phyloP scores from a whole-genome alignment of 92 coral and sea anemone species.

The Porites evermanni region DNA sequence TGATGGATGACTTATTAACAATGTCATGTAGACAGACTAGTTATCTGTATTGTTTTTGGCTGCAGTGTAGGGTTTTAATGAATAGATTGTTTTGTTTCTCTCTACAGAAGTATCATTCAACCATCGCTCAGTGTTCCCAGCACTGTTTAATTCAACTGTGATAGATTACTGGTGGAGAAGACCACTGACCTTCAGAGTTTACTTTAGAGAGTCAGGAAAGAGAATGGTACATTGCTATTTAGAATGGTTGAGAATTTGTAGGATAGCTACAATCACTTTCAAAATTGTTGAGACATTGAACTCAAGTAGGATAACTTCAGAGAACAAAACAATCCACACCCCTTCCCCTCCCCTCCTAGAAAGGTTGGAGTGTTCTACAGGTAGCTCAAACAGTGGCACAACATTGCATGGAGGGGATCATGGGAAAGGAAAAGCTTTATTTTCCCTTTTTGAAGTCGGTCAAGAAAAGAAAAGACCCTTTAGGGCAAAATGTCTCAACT shows the following conservation, averaged over 20 bases:
- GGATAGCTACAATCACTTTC: not conserved
- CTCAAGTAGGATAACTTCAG: too few relatives aligned
- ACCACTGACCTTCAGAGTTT: constrained; percentile 73
- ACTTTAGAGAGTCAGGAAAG: constrained; percentile 81
- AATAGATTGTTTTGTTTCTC: constrained; percentile 2
- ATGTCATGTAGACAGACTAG: not conserved
- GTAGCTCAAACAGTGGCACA: too few relatives aligned
- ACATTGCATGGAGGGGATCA: too few relatives aligned
- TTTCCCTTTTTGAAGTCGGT: too few relatives aligned
- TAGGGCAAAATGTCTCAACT: too few relatives aligned
- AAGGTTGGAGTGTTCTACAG: too few relatives aligned
- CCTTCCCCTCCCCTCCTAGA: too few relatives aligned
- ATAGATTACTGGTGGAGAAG: constrained; percentile 84
- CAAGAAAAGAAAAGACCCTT: too few relatives aligned
- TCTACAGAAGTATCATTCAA: constrained; percentile 79
- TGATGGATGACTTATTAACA: not conserved
- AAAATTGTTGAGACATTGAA: too few relatives aligned
- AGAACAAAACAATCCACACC: too few relatives aligned
- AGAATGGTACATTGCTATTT: constrained; percentile 69
- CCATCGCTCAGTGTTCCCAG: constrained; percentile 97
- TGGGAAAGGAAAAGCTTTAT: too few relatives aligned
- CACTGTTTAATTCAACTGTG: constrained; percentile 85
- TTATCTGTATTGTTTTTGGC: not conserved
- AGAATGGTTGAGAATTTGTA: not conserved
- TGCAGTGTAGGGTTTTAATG: not conserved